phyloP scores from a whole-genome alignment of 2,113 vertebrate genomes.

The Grus americana region DNA sequence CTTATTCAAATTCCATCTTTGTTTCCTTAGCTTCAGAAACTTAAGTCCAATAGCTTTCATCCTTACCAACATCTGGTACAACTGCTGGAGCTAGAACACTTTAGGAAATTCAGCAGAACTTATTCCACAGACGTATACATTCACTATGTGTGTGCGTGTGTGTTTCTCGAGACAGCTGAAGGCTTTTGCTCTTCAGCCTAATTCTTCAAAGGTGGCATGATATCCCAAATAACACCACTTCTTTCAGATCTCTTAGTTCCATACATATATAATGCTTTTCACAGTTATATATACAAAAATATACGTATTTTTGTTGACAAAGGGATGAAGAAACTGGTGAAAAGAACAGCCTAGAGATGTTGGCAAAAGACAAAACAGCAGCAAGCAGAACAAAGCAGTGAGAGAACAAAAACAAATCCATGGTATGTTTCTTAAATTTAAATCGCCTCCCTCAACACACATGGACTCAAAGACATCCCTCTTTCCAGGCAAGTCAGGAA shows the following conservation, averaged over 20 bases:
- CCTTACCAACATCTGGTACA: not conserved
- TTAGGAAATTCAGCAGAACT: not conserved
- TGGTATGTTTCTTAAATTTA: not conserved
- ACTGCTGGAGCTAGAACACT: not conserved
- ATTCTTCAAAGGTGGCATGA: not conserved
- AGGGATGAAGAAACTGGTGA: not conserved
- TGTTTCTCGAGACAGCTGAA: not conserved
- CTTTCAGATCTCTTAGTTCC: too few relatives aligned
- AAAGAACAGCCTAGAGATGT: not conserved
- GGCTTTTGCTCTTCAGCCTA: not conserved
- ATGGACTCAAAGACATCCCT: not conserved
- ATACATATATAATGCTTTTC: not conserved
- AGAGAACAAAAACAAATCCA: not conserved
- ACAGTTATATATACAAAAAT: not conserved
- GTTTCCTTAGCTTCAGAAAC: not conserved
- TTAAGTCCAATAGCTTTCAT: not conserved
- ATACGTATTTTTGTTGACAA: not conserved
- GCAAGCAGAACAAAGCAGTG: not conserved
- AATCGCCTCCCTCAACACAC: not conserved
- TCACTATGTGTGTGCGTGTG: not conserved
- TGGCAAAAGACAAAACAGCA: not conserved
- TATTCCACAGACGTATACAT: not conserved
- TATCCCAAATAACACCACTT: not conserved
- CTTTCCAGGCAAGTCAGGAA: not conserved
- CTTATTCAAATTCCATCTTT: not conserved